Conservation (phyloP, 2,797 vertebrate genomes). For the Intellagama lesueurii region DNA sequence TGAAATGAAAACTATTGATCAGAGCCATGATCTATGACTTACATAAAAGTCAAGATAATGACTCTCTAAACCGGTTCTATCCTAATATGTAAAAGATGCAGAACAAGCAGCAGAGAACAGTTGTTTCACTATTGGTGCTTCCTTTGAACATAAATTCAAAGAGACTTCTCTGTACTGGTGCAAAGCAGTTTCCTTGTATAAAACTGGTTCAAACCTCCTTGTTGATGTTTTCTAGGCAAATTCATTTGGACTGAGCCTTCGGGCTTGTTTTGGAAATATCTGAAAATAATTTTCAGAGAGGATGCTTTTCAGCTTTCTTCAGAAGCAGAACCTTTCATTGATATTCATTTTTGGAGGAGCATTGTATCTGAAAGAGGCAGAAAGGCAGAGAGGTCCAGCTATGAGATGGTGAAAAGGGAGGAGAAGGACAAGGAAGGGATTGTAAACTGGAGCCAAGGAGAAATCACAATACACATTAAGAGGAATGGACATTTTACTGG, state of each 20-base stretch:
- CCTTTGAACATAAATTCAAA: constrained; percentile 42
- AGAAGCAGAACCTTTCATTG: constrained; percentile 52
- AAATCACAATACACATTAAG: neutral
- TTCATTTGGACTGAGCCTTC: constrained; percentile 54
- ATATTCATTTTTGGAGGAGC: constrained; percentile 1
- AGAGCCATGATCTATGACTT: neutral
- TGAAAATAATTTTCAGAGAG: constrained; percentile 51
- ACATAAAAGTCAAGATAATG: constrained; percentile 9
- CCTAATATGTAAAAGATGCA: neutral
- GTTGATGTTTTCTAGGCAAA: constrained; percentile 57
- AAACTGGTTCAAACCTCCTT: constrained; percentile 39
- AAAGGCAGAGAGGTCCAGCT: neutral
- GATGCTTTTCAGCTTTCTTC: constrained; percentile 51
- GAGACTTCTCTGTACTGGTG: constrained; percentile 36
- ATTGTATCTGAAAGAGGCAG: neutral
- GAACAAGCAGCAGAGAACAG: constrained; percentile 18
- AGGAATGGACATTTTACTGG: neutral
- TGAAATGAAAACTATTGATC: neutral
- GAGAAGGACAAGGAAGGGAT: neutral
- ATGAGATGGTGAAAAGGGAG: neutral
- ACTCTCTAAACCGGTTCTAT: constrained; percentile 14
- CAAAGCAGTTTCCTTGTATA: constrained; percentile 42
- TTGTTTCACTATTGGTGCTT: constrained; percentile 28
- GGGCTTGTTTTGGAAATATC: constrained; percentile 49
- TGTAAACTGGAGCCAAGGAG: neutral